A percentile compares a stretch with the other conserved stretches of the same genome.
Conservation (phyloP, 2,888 invertebrate species). For the Diloba caeruleocephala region DNA sequence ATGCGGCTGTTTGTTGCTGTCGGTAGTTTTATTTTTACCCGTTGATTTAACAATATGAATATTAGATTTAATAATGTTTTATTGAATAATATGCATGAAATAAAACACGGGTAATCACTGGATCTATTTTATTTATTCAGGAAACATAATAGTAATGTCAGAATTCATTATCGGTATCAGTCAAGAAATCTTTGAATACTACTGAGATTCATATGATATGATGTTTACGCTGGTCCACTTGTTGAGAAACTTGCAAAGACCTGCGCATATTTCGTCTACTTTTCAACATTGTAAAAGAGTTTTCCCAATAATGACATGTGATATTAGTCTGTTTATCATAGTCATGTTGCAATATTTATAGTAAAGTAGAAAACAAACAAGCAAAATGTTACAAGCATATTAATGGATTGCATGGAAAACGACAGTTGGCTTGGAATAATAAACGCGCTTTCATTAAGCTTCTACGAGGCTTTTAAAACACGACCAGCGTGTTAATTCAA, state of each 20-base stretch:
- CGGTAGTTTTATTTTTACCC: too few relatives aligned
- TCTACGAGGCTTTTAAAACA: background rate
- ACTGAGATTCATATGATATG: slow-evolving; percentile 33
- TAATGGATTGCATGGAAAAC: too few relatives aligned
- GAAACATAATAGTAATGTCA: slow-evolving; percentile 30
- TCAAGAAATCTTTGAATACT: slow-evolving; percentile 31
- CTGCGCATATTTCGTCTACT: too few relatives aligned
- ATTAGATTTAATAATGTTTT: too few relatives aligned
- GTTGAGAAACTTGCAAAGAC: background rate
- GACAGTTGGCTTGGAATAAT: too few relatives aligned
- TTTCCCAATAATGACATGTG: slow-evolving; percentile 1
- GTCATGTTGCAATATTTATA: background rate
- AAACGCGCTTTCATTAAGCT: too few relatives aligned
- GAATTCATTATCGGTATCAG: slow-evolving; percentile 24
- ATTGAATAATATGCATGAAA: background rate
- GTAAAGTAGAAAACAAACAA: slow-evolving; percentile 1
- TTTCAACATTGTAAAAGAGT: too few relatives aligned
- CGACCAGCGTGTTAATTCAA: background rate
- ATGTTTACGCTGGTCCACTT: background rate
- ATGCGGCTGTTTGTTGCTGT: too few relatives aligned
- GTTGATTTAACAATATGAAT: too few relatives aligned
- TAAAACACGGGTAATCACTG: slow-evolving; percentile 33
- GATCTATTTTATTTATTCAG: slow-evolving; percentile 34
- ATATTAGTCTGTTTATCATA: background rate
- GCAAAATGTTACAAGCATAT: background rate